A percentile compares a stretch with the other conserved stretches of the same genome.
These are phyloP conservation scores for Sminthurinus signatus DNA, from an alignment of 1,140 invertebrate species.

Conservation along the genomic window DNA sequence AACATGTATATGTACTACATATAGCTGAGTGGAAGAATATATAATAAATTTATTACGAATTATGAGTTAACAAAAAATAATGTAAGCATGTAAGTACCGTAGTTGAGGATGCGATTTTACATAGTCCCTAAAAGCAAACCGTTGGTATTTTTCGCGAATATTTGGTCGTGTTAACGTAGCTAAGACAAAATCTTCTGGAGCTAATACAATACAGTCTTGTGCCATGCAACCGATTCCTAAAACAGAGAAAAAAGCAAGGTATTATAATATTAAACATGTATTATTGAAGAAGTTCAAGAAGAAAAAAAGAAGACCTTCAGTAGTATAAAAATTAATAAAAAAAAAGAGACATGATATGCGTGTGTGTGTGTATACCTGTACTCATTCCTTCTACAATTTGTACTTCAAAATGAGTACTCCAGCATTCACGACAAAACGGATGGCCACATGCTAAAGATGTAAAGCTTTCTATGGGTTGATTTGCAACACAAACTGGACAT, in stretches of 20 bases:
- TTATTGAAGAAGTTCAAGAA: no score
- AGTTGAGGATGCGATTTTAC: conserved; percentile 86
- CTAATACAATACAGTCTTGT: conserved; percentile 80
- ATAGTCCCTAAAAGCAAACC: conserved; percentile 92
- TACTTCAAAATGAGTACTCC: conserved; percentile 90
- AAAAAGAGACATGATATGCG: no score
- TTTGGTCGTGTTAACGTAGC: conserved; percentile 69
- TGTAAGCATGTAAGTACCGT: conserved; percentile 46
- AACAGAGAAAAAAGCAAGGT: no score
- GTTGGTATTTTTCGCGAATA: conserved; percentile 85
- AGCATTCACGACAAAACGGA: conserved; percentile 89
- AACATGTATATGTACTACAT: no score
- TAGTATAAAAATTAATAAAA: no score
- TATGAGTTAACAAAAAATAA: neutral
- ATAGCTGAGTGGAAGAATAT: no score
- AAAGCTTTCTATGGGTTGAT: conserved; percentile 56
- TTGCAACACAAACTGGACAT: conserved; percentile 59
- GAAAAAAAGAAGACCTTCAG: no score
- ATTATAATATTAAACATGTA: no score
- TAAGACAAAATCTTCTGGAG: conserved; percentile 92
- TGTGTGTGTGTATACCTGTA: no score
- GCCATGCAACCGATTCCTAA: conserved; percentile 92
- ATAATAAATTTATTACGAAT: neutral
- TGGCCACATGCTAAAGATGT: conserved; percentile 80
- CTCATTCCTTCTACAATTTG: conserved; percentile 84